A percentile compares a stretch with the other conserved stretches of the same genome.
Conservation (phyloP, 2,888 invertebrate species). For the Drosophila lutescens region DNA sequence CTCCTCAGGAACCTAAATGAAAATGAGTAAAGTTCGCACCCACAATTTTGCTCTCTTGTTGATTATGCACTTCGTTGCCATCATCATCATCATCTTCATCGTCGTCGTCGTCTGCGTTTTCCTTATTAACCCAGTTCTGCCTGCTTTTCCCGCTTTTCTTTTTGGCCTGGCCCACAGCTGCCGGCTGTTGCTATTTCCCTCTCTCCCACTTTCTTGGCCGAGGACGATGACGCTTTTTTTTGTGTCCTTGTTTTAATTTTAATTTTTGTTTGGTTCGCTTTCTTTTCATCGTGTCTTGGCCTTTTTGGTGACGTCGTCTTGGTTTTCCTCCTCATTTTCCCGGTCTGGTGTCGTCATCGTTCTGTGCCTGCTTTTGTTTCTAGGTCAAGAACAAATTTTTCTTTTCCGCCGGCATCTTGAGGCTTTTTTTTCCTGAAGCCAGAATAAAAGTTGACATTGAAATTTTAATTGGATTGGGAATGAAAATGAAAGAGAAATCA, state of each 20-base stretch:
- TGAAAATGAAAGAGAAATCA: background rate
- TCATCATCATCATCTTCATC: conserved; percentile 29
- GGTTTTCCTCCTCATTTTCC: conserved; percentile 14
- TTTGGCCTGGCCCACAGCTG: conserved; percentile 54
- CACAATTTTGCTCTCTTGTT: conserved; percentile 53
- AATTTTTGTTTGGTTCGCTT: conserved; percentile 81
- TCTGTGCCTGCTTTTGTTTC: conserved; percentile 72
- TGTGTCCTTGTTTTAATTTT: conserved; percentile 83
- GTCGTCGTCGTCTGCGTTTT: conserved; percentile 50
- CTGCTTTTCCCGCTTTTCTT: conserved; percentile 16
- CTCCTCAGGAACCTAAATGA: conserved; percentile 63
- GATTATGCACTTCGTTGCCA: conserved; percentile 73
- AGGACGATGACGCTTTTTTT: conserved; percentile 52
- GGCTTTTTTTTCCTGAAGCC: conserved; percentile 23
- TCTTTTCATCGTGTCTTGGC: conserved; percentile 48
- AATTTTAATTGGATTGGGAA: conserved; percentile 29
- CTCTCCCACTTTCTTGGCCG: conserved; percentile 15
- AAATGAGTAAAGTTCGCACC: conserved; percentile 79
- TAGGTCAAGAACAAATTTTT: conserved; percentile 81
- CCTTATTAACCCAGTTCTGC: conserved; percentile 82
- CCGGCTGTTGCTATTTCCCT: conserved; percentile 42
- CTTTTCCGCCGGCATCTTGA: conserved; percentile 56
- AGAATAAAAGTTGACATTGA: conserved; percentile 50
- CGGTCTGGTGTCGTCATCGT: conserved; percentile 73
- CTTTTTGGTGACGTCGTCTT: conserved; percentile 63